A percentile compares a stretch with the other conserved stretches of the same genome.
phyloP scores from a whole-genome alignment of 2,113 vertebrate genomes.

The Antechinus stuartii region DNA sequence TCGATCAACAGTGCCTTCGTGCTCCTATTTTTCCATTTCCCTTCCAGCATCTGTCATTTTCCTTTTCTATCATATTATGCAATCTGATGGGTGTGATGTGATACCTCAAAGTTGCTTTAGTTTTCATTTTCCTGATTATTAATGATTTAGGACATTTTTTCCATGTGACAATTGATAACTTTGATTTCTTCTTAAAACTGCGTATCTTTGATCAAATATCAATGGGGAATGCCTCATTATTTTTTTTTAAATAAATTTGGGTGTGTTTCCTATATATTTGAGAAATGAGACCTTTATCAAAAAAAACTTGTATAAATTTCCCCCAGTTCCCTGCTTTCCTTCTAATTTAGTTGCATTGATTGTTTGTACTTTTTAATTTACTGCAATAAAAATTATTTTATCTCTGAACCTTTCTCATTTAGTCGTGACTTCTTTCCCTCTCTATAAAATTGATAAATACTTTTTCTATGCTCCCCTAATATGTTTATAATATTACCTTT shows the following conservation, averaged over 20 bases:
- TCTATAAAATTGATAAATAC: not conserved
- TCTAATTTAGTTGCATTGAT: not conserved
- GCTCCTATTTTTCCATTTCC: not conserved
- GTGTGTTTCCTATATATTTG: not conserved
- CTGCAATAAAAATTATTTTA: not conserved
- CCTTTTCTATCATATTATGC: not conserved
- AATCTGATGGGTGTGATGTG: not conserved
- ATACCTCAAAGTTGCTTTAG: not conserved
- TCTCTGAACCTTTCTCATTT: not conserved
- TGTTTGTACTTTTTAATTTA: not conserved
- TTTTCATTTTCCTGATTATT: not conserved
- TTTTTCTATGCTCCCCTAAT: not conserved
- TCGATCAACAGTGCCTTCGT: too few relatives aligned
- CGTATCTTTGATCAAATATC: too few relatives aligned
- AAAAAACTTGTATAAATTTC: not conserved
- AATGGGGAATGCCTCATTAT: too few relatives aligned
- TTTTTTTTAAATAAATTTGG: not conserved
- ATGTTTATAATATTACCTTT: not conserved
- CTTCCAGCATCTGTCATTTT: not conserved
- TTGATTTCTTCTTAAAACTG: not conserved
- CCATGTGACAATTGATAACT: not conserved
- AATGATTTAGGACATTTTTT: not conserved
- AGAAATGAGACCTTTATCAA: not conserved
- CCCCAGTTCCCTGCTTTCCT: too few relatives aligned
- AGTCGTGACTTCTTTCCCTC: not conserved